A percentile compares a stretch with the other conserved stretches of the same genome.
These are phyloP conservation scores for Halcyon badia DNA, from an alignment of 2,797 vertebrate genomes.

Conservation along the genomic window DNA sequence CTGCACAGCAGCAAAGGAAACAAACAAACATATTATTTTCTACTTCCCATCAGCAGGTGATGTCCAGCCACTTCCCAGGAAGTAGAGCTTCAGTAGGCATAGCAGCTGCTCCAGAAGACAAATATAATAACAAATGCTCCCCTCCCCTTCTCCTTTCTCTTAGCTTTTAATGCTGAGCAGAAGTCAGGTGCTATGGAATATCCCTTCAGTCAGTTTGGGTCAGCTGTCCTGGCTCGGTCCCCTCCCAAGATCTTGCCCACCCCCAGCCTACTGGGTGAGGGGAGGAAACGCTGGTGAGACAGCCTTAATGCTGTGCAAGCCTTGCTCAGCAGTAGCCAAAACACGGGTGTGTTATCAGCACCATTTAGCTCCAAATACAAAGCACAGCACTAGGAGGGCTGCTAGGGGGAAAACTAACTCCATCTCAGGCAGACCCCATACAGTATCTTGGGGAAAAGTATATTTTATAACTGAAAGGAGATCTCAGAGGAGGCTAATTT, in stretches of 20 bases:
- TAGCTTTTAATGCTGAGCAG: neutral
- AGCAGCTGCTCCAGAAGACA: neutral
- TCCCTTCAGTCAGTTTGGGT: neutral
- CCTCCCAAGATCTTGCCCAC: neutral
- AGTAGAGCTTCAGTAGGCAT: too few species aligned
- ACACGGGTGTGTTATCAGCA: neutral
- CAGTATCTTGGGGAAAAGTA: neutral
- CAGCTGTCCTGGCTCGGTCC: neutral
- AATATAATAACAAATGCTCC: neutral
- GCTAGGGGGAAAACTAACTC: neutral
- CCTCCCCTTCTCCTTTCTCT: neutral
- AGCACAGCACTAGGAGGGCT: neutral
- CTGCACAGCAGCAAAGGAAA: neutral
- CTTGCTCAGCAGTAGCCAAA: neutral
- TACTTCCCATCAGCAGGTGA: neutral
- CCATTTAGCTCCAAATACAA: neutral
- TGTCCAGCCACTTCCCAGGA: neutral
- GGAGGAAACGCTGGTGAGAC: neutral
- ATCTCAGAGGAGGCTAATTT: fast-evolving
- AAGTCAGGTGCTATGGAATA: neutral
- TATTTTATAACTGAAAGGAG: neutral
- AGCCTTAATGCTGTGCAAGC: neutral
- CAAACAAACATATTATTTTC: neutral
- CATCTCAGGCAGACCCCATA: neutral
- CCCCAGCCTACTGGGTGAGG: neutral